Evolutionary conservation across 2,888 invertebrate genomes (phyloP), one percentile per base, ranked within the genome.

Genomic region (Psylliodes chrysocephalus): DNA sequence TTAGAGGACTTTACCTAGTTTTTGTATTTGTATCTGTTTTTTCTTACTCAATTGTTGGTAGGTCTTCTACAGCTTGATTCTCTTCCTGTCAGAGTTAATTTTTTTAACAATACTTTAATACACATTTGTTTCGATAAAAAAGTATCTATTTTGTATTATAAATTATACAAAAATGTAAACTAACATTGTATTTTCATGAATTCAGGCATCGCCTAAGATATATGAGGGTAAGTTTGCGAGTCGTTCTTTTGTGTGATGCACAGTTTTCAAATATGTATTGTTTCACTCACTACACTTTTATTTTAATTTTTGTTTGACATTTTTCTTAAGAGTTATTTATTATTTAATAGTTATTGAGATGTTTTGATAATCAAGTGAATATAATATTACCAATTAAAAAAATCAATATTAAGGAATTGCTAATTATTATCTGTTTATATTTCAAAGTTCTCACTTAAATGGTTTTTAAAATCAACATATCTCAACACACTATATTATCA

Each of bases 151-250:
- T n/a, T n/a, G n/a, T n/a, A n/a, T n/a, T 22, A 2, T 22, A 22
- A 22, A 22, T 2, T 22, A 22, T 22, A 22, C 17, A 17, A 19
- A 44, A 44, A 17, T 14, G 15, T 44, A 6, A 44, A 15, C n/a
- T 44, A 49, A 49, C 8, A n/a, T 14, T 49, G 12, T 49, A 47
- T 49, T 49, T 49, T 49, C 49, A 49, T 49, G 49, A 28, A 28
- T 1, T 1, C 49, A 28, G 49, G 8, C 14, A 19, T 30, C 28
- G 15, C 10, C 49, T 49, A 14, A n/a, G n/a, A 28, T 28, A 14
- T n/a, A 5, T 49, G 28, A 2, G 28, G 49, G 49, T 49, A 49
- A 49, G 49, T 49, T 49, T 49, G 28, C 28, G 22, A n/a, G 10
- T 6, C 2, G 22, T 5, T 46, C 2, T 46, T 22, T 46, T 46